Evolutionary conservation across 2,888 invertebrate genomes (phyloP).

Genomic region (Drosophila subquinaria): DNA sequence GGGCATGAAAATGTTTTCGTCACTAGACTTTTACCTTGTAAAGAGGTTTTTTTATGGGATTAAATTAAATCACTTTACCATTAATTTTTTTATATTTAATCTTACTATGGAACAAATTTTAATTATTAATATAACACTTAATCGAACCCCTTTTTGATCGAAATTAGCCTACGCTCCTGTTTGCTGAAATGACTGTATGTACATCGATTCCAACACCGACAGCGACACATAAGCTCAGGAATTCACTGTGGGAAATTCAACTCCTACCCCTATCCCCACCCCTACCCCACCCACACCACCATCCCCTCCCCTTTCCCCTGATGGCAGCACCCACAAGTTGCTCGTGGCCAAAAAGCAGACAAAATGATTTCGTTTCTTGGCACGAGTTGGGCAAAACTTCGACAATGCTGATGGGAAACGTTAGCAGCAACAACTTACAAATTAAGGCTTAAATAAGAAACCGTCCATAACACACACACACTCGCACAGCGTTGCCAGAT

Average conservation of each 20-base stretch:
- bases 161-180: constrained; percentile 47
- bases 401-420: constrained; percentile 63
- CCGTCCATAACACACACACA: constrained; percentile 20
- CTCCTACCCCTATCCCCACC: not conserved
- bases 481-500: constrained; percentile 29
- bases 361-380: constrained; percentile 64
- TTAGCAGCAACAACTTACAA: constrained; percentile 64
- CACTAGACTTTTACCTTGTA: too few species aligned
- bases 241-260: constrained; percentile 50
- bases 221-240: constrained; percentile 50
- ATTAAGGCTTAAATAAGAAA: constrained; percentile 70
- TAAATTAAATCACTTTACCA: too few species aligned
- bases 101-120: not conserved
- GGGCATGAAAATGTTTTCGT: too few species aligned
- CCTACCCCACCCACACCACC: not conserved
- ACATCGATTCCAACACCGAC: constrained; percentile 44
- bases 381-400: constrained; percentile 61
- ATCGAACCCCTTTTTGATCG: constrained; percentile 16
- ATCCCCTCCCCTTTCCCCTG: not conserved
- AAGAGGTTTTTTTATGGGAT: too few species aligned
- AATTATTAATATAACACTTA: not conserved
- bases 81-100: too few species aligned
- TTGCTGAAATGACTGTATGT: constrained; percentile 19
- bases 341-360: constrained; percentile 15
- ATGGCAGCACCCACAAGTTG: constrained; percentile 8